Base-by-base conservation (phyloP, 2,888 invertebrate species). In the Dysmachus trigonus region DNA sequence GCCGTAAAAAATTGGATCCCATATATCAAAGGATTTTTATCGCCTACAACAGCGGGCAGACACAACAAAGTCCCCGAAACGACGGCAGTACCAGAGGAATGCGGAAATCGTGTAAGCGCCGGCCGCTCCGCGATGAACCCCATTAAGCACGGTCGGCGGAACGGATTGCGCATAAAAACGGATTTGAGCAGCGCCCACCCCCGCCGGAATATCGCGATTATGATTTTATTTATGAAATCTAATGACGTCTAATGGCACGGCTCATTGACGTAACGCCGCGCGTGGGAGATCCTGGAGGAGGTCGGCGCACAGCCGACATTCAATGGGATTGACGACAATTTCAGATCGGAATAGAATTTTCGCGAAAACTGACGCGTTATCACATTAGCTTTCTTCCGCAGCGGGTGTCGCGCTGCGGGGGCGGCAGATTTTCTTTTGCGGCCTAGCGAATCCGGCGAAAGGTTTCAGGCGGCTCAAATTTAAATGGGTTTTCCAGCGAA, bases 1-100 rank as follows among this genome's bases (percentile, higher is more conserved):
- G 85, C 85, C 85, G 73, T 85, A 85, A 85, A 85, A 85, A 51
- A 85, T 85, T 85, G 85, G 47, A 85, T 85, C 47, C 33, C 85
- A 85, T 85, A 74, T 74, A 74, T 85, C 85, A 74, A 85, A 85
- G 74, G 85, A 85, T 85, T 85, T 74, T 85, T 73, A 38, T 83
- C 38, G n/a, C 72, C 41, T 35, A 72, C 83, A 83, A 83, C 41
- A 38, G 41, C 35, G 33, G 30, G 38, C 27, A 41, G 33, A 27
- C 31, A 71, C 38, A 30, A 53, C 22, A 72, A 72, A 53, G 30
- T 47, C 13, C 31, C 13, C 30, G 72, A 83, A 83, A 35, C 35
- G 51, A 85, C 73, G 53, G 51, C 53, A 85, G 74, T 74, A 85
- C 51, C 51, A 51, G 22, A 38, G 72, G 72, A 71, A 35, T 77